A percentile compares a stretch with the other conserved stretches of the same genome.
phyloP scores from a whole-genome alignment of 2,888 invertebrate species.

The Ochlodes sylvanus region DNA sequence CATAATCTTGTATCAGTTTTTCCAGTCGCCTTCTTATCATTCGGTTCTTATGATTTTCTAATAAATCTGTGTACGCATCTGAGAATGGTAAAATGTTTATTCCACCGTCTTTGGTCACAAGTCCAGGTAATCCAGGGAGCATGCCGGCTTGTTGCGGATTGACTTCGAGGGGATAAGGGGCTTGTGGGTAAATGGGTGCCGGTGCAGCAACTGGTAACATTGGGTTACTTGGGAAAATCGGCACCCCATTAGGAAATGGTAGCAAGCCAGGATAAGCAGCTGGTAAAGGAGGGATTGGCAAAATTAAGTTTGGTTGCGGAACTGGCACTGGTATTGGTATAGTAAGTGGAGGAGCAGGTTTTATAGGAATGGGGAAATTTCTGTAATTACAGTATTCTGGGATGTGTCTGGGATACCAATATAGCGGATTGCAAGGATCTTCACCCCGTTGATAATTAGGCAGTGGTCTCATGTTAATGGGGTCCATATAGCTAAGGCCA shows the following conservation, averaged over 20 bases:
- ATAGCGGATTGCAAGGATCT: slow-evolving; percentile 69
- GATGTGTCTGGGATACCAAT: slow-evolving; percentile 64
- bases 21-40: slow-evolving; percentile 58
- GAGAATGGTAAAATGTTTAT: slow-evolving; percentile 76
- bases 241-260: slow-evolving; percentile 40
- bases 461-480: slow-evolving; percentile 42
- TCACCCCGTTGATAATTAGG: slow-evolving; percentile 42
- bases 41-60: slow-evolving; percentile 67
- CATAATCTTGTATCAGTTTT: slow-evolving; percentile 55
- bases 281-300: slow-evolving; percentile 34
- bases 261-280: slow-evolving; percentile 42
- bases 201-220: slow-evolving; percentile 46
- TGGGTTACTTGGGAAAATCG: slow-evolving; percentile 40
- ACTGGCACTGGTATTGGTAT: slow-evolving; percentile 37
- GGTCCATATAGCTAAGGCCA: slow-evolving; percentile 59
- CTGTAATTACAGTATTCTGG: slow-evolving; percentile 52
- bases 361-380: slow-evolving; percentile 5
- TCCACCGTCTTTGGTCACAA: slow-evolving; percentile 66
- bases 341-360: slow-evolving; percentile 8
- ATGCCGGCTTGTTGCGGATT: slow-evolving; percentile 51
- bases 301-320: neutral
- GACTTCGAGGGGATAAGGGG: slow-evolving; percentile 38
- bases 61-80: slow-evolving; percentile 67
- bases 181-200: slow-evolving; percentile 37
- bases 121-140: slow-evolving; percentile 67